Conservation (phyloP, 2,888 invertebrate species). For the Helobdella robusta region DNA sequence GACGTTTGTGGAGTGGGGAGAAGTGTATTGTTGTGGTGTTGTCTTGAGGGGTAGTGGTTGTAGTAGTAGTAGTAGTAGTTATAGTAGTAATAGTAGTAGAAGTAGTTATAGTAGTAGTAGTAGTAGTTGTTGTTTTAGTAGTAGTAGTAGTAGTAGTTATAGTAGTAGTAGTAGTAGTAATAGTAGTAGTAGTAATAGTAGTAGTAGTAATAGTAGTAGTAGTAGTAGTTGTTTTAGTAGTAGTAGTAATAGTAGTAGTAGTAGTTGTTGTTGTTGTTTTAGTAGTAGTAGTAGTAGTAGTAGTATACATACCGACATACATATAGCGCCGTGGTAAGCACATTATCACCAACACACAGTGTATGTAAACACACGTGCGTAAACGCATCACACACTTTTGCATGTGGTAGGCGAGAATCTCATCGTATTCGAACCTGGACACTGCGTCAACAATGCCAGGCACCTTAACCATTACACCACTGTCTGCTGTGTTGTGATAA, state of each 20-base stretch:
- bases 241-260: conserved; percentile 2
- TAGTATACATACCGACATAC: no score
- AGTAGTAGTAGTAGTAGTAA: conserved; percentile 3
- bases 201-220: conserved; percentile 3
- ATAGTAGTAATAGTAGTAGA: background rate
- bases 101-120: conserved; percentile 1
- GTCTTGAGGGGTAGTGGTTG: conserved; percentile 4
- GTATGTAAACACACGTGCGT: no score
- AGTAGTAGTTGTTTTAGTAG: background rate
- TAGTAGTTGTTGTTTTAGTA: background rate
- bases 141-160: conserved; percentile 1
- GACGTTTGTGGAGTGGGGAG: no score
- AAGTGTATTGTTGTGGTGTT: no score
- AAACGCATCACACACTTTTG: no score
- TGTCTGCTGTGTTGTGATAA: no score
- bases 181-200: conserved; percentile 2
- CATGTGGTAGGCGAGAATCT: no score
- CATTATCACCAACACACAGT: no score
- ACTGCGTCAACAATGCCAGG: no score
- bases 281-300: conserved; percentile 3
- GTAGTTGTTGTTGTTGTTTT: background rate
- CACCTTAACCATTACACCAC: no score
- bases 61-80: conserved; percentile 1
- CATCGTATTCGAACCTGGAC: no score
- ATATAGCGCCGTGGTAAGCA: no score